A percentile compares a stretch with the other conserved stretches of the same genome.
These are phyloP conservation scores for Ischnura elegans DNA, from an alignment of 2,888 invertebrate genomes.

Conservation along the genomic window DNA sequence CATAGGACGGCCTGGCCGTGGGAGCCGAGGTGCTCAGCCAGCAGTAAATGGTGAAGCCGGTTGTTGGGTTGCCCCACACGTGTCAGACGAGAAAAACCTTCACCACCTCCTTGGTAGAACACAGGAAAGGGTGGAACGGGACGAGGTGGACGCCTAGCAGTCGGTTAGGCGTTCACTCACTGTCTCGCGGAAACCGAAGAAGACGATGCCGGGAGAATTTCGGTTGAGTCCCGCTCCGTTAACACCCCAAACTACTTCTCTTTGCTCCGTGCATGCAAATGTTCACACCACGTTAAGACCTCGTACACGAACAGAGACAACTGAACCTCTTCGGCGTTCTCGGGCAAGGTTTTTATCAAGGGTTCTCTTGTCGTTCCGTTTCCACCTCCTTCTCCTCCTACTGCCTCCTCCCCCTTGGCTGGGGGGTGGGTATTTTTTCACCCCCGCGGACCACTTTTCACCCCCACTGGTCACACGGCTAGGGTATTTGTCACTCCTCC, in stretches of 20 bases:
- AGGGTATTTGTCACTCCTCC: background rate
- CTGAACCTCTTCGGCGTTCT: background rate
- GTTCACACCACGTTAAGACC: background rate
- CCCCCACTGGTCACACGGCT: background rate
- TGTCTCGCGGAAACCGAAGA: background rate
- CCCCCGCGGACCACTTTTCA: background rate
- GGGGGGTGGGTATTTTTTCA: background rate
- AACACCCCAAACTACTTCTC: background rate
- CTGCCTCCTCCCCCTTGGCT: too few relatives aligned
- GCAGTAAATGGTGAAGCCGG: conserved; percentile 74
- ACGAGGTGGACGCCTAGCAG: background rate
- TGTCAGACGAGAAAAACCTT: conserved; percentile 25
- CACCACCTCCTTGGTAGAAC: background rate
- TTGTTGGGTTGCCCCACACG: conserved; percentile 36
- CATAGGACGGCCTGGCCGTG: conserved; percentile 75
- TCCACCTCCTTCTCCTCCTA: background rate
- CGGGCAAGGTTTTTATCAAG: background rate
- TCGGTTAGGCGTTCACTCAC: background rate
- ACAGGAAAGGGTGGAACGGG: background rate
- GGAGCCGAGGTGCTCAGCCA: conserved; percentile 75
- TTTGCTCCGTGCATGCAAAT: too few relatives aligned
- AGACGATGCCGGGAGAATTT: background rate
- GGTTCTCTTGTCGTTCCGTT: too few relatives aligned
- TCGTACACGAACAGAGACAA: background rate
- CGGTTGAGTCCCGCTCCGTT: background rate